Base-by-base conservation (phyloP, 1,140 invertebrate species). In the Apis florea region DNA sequence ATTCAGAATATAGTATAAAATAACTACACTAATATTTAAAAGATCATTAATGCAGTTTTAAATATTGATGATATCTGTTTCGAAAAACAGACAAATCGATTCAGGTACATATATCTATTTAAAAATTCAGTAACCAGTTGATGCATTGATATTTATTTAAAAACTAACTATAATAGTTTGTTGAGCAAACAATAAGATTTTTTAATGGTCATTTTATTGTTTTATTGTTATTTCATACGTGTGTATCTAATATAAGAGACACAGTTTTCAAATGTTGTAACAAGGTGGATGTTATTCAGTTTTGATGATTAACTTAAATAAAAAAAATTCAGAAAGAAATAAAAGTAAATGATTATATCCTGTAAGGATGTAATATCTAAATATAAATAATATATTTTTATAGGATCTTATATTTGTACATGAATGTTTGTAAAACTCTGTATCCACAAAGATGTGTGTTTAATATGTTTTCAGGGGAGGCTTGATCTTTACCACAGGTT, bases 401-500 rank as follows among this genome's bases (percentile, higher is more conserved):
- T 81, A 82, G 64, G 74, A 64, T 13, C 17, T 69, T 69, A 53
- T 49, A 61, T 86, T 72, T 79, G 56, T 75, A 61, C 26, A 69
- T 58, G 31, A 58, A 17, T 70, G 31, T 69, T 68, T 67, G 40
- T 15, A 47, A 69, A 69, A 26, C 21, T 78, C 51, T 77, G 51
- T 74, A 61, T 83, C 67, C 54, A 83, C 64, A 83, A 68, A 74
- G 77, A 75, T 76, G 40, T 79, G 59, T 79, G 59, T 71, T 84
- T 81, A 64, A 74, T 88, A 81, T 88, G 63, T 77, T 92, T 92
- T 75, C 84, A 95, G 95, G 88, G 96, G 97, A 90, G 98, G 98
- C 70, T 94, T 98, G 40, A 97, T 99, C 51, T 98, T 99, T 90
- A 99, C 98, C 3, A 99, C 98, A 15, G 99, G 99, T 21, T 99